Base-by-base conservation (phyloP, 2,888 invertebrate genomes). In the Polyploca ridens region DNA sequence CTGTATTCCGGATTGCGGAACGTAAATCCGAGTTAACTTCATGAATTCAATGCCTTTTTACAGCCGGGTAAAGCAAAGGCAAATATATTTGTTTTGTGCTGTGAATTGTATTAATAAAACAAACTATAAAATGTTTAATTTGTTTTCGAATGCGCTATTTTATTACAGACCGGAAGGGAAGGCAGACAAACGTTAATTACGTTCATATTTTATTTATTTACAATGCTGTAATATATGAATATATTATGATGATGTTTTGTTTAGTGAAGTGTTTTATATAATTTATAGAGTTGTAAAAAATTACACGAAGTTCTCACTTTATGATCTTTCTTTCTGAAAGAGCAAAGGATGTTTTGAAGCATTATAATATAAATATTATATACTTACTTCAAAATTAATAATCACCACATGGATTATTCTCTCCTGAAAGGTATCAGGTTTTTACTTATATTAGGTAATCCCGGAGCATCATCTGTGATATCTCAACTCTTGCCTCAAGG, bases 111-210 rank as follows among this genome's bases (percentile, higher is more conserved):
- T 63, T 63, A 61, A 62, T 63, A 69, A 70, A 66, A 62, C 70
- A 63, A 64, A 63, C 67, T 66, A 63, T 76, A 76, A 76, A 74
- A 75, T 68, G 69, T 78, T 75, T 71, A 63, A 74, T 70, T 66
- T 70, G 72, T 67, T 75, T 77, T 72, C 74, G 67, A 75, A 71
- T 66, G 69, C 68, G 63, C 68, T 77, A 71, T 78, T 79, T 76
- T 76, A 78, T 74, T 75, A 73, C 68, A 63, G 62, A 65, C 68
- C 73, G 71, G 71, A 76, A 75, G 65, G 69, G 69, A 71, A 73
- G 70, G 62, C 68, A 65, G 68, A 63, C 59, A 38, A 35, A 49
- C 44, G 62, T 71, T 71, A 73, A 66, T 67, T 69, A 68, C 58
- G 62, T 68, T 64, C 62, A 68, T 74, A 69, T 67, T 66, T 65